These are phyloP conservation scores for Tragopan temminckii DNA, from an alignment of 2,797 vertebrate species.

Conservation along the genomic window DNA sequence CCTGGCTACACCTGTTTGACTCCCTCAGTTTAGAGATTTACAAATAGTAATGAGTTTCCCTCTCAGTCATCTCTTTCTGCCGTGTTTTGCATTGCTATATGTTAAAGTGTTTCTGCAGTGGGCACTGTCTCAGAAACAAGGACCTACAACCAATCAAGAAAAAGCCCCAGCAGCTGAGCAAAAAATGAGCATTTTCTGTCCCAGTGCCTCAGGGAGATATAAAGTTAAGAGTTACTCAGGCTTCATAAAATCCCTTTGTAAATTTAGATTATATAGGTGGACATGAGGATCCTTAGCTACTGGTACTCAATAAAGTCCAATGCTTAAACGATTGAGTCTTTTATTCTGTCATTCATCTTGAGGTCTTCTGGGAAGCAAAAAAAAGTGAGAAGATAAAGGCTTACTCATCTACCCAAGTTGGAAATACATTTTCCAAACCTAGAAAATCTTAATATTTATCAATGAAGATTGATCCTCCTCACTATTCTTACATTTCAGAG, in stretches of 20 bases:
- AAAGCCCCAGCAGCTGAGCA: background rate
- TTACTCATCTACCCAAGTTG: background rate
- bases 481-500: background rate
- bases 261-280: background rate
- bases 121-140: background rate
- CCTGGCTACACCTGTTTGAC: too few species aligned
- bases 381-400: background rate
- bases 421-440: background rate
- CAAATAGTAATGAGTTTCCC: too few species aligned
- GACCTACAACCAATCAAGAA: background rate
- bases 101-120: background rate
- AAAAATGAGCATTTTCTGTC: background rate
- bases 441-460: background rate
- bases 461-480: background rate
- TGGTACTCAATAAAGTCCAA: background rate
- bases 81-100: background rate
- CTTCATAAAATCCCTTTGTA: background rate
- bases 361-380: background rate
- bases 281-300: background rate
- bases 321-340: background rate
- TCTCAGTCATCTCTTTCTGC: background rate
- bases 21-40: too few species aligned
- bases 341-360: background rate
- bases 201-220: fast-evolving
- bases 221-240: background rate